Percentiles rank a stretch among this genome's conserved stretches.
Evolutionary conservation across 2,888 invertebrate species (phyloP).

Genomic region (Craniophora ligustri): DNA sequence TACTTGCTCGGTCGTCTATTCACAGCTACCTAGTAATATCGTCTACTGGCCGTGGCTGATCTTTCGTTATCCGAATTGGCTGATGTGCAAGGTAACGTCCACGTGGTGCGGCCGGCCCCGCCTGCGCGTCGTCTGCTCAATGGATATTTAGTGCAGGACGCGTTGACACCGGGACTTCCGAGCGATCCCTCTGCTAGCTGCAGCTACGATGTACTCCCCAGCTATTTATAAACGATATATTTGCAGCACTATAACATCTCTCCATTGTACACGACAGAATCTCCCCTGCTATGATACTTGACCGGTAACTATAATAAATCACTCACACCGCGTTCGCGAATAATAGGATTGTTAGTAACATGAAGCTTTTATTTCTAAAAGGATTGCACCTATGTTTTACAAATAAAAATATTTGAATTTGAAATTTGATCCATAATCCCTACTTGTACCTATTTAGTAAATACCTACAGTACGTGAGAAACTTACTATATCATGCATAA

Average conservation of each 20-base stretch:
- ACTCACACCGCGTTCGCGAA: not conserved
- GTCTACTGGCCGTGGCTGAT: not conserved
- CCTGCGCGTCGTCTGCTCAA: conserved; percentile 26
- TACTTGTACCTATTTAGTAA: too few species aligned
- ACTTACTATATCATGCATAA: too few species aligned
- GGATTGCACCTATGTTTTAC: too few species aligned
- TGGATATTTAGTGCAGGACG: conserved; percentile 53
- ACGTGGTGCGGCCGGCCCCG: conserved; percentile 3
- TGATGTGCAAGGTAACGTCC: not conserved
- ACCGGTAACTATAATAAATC: not conserved
- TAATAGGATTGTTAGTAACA: not conserved
- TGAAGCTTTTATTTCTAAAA: not conserved
- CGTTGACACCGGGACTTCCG: conserved; percentile 8
- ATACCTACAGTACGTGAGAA: too few species aligned
- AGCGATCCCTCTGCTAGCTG: conserved; percentile 26
- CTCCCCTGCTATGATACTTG: not conserved
- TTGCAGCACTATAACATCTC: conserved; percentile 14
- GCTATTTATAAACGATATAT: conserved; percentile 37
- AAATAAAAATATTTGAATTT: too few species aligned
- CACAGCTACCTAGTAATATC: too few species aligned
- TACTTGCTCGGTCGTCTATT: too few species aligned
- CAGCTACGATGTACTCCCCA: conserved; percentile 24
- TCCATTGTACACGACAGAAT: not conserved
- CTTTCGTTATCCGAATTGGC: not conserved
- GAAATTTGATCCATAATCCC: too few species aligned